These are phyloP conservation scores for Pherbina coryleti DNA, from an alignment of 2,888 invertebrate species.

Conservation along the genomic window DNA sequence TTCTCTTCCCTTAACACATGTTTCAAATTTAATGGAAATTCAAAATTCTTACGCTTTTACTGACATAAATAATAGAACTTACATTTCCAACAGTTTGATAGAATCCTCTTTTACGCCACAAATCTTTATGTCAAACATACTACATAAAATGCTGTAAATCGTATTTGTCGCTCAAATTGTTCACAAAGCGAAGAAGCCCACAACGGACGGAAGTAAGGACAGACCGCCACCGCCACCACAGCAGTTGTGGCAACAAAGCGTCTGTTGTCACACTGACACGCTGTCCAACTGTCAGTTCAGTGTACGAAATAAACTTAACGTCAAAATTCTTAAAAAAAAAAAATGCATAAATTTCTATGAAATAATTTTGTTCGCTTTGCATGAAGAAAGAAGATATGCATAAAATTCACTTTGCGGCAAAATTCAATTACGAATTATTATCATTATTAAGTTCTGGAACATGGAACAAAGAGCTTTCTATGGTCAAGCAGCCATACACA, in stretches of 20 bases:
- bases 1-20: too few relatives aligned
- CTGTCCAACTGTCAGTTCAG: neutral
- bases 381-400: too few relatives aligned
- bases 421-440: slow-evolving; percentile 11
- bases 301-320: neutral
- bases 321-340: neutral
- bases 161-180: slow-evolving; percentile 1
- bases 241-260: neutral
- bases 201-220: neutral
- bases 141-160: neutral
- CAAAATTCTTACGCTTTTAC: too few relatives aligned
- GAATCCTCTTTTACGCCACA: neutral
- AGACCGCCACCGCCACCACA: neutral
- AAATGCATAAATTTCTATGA: slow-evolving; percentile 7
- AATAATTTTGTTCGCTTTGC: neutral
- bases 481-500: too few relatives aligned
- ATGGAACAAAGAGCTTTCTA: neutral
- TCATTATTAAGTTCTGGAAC: neutral
- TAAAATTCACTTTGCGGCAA: neutral
- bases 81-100: too few relatives aligned
- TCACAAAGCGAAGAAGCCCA: too few relatives aligned
- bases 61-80: too few relatives aligned
- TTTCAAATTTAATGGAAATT: too few relatives aligned
- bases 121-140: too few relatives aligned
- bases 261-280: neutral